Evolutionary conservation across 2,888 invertebrate species (phyloP).

Genomic region (Melanotus villosus): DNA sequence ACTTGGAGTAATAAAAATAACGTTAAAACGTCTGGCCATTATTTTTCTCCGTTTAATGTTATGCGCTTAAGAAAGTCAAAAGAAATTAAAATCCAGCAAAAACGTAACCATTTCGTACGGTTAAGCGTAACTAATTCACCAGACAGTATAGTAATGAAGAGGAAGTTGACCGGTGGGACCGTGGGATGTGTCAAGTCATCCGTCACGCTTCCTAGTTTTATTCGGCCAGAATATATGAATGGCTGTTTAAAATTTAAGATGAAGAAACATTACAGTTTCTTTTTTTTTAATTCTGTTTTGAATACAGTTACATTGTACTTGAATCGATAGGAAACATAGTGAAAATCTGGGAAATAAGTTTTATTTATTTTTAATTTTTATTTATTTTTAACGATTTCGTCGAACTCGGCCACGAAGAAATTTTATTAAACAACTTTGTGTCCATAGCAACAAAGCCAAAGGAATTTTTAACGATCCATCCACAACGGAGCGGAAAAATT

Average conservation of each 20-base stretch:
- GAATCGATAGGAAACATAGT: too few relatives aligned
- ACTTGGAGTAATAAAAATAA: background rate
- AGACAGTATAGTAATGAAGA: background rate
- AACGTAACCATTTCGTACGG: slow-evolving; percentile 3
- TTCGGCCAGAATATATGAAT: background rate
- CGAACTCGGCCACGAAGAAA: too few relatives aligned
- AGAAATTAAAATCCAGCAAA: background rate
- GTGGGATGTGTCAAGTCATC: slow-evolving; percentile 23
- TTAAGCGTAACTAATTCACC: background rate
- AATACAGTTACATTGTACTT: too few relatives aligned
- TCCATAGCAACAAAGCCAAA: too few relatives aligned
- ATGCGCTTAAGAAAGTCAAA: background rate
- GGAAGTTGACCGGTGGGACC: slow-evolving; percentile 11
- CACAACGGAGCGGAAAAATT: too few relatives aligned
- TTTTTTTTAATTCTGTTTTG: too few relatives aligned
- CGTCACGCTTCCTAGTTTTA: slow-evolving; percentile 6
- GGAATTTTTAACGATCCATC: too few relatives aligned
- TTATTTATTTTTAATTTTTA: too few relatives aligned
- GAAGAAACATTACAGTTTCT: background rate
- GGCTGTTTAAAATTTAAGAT: background rate
- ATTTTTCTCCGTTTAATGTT: background rate
- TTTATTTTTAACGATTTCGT: too few relatives aligned
- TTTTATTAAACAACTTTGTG: too few relatives aligned
- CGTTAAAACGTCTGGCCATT: background rate
- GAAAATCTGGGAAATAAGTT: too few relatives aligned